Evolutionary conservation across 2,797 vertebrate genomes (phyloP).

Genomic region (Pelochelys cantorii): DNA sequence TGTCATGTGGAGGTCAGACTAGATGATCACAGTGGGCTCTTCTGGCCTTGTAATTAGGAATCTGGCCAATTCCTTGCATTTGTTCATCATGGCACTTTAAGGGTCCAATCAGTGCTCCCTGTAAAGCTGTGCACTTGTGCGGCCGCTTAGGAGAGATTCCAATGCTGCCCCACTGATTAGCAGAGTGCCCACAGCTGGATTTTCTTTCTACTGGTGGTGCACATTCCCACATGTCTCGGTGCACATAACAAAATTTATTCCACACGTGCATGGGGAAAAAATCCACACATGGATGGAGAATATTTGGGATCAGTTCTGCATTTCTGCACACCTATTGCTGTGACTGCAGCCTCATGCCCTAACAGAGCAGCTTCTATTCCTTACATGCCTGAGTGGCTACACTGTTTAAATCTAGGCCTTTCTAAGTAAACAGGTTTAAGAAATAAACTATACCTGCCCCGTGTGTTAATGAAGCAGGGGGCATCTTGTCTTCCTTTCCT

Average conservation of each 20-base stretch:
- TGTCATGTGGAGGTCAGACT: neutral
- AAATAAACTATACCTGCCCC: neutral
- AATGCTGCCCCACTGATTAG: no score
- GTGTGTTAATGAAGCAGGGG: neutral
- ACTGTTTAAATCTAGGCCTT: neutral
- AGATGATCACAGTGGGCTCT: neutral
- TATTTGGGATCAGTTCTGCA: neutral
- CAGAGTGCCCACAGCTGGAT: no score
- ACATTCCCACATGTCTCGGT: no score
- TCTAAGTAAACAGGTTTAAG: neutral
- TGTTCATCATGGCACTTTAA: neutral
- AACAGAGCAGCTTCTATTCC: neutral
- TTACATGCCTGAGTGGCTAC: neutral
- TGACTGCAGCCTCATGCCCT: fast-evolving
- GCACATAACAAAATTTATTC: no score
- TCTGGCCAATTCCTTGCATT: neutral
- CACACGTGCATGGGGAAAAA: no score
- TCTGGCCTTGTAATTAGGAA: neutral
- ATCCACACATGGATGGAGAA: no score
- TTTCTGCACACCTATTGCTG: neutral
- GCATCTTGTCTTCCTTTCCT: neutral
- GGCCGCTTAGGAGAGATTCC: no score
- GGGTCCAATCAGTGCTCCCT: no score
- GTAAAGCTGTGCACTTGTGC: no score
- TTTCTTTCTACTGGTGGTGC: no score